Base-by-base conservation (phyloP, 2,888 invertebrate genomes). In the Cerceris rybyensis region DNA sequence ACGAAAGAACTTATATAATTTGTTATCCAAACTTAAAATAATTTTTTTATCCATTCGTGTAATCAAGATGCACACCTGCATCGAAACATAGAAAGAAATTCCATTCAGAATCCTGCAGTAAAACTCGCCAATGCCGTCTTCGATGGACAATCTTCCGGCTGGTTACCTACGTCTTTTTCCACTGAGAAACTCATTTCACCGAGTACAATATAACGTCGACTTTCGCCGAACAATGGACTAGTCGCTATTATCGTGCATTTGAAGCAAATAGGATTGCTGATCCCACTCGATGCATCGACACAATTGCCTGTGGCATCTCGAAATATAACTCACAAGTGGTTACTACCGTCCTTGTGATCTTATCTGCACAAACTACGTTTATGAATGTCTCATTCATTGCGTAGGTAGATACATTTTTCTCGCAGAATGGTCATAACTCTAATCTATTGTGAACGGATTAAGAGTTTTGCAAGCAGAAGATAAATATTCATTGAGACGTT, bases 81-180 rank as follows among this genome's bases (percentile, higher is more conserved):
- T n/a, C n/a, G 16, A 54, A 7, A 54, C 7, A 7, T 9, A 1
- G 54, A 54, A 16, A 54, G 57, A 57, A 39, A 57, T 8, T n/a
- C 13, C 57, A 11, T 57, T 57, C 9, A 17, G 7, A 17, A 7
- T 17, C 2, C 17, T 1, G 50, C n/a, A n/a, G n/a, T 50, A 50
- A 50, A 50, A 11, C 9, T 46, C 46, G 6, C 8, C 11, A 46
- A 52, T 14, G 7, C 7, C 52, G 14, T 52, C 14, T n/a, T 49
- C 68, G 39, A 52, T 11, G 28, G 55, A 41, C 60, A 64, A 70
- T 71, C 64, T 59, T 39, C 41, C 28, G 70, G 14, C 52, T 28
- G 42, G 41, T 49, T 52, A 52, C 14, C 65, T 50, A 65, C 52
- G 50, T 58, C 70, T 71, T 50, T 65, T 71, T 65, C 70, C 49